A percentile compares a stretch with the other conserved stretches of the same genome.
phyloP scores from a whole-genome alignment of 2,888 invertebrate species.

The Melikaiella ostensackeni region DNA sequence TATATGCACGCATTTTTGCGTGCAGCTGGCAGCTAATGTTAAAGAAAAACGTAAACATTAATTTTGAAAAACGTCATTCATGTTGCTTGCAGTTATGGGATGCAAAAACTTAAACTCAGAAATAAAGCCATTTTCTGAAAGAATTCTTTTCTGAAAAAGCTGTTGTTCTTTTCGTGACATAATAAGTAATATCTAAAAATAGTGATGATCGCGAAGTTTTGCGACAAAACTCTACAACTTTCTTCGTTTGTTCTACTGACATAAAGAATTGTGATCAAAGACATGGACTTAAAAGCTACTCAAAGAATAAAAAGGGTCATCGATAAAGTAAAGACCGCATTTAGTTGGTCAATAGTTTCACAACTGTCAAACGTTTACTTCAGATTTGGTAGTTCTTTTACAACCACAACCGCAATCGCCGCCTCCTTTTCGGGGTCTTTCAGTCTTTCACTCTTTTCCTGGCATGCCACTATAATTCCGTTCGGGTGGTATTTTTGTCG shows the following conservation, averaged over 20 bases:
- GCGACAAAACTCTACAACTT: neutral
- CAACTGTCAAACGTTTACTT: conserved; percentile 31
- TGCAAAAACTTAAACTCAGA: too few species aligned
- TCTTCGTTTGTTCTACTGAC: neutral
- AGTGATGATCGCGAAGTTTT: neutral
- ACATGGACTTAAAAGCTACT: conserved; percentile 31
- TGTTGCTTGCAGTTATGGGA: too few species aligned
- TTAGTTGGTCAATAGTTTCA: conserved; percentile 23
- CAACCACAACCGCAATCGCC: conserved; percentile 1
- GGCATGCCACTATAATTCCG: conserved; percentile 34
- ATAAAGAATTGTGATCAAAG: conserved; percentile 13
- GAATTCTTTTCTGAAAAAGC: too few species aligned
- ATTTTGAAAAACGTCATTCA: too few species aligned
- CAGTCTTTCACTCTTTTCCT: conserved; percentile 13
- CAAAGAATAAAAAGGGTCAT: neutral
- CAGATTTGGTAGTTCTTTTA: conserved; percentile 27
- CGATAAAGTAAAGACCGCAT: conserved; percentile 16
- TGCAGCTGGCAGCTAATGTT: too few species aligned
- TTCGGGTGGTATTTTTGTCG: conserved; percentile 30
- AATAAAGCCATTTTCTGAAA: too few species aligned
- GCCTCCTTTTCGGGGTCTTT: conserved; percentile 10
- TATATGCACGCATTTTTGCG: too few species aligned
- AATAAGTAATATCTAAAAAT: neutral
- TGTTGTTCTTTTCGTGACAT: neutral
- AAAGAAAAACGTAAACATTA: too few species aligned